Evolutionary conservation across 2,888 invertebrate genomes (phyloP).

Genomic region (Rhagophthalmus giganteus): DNA sequence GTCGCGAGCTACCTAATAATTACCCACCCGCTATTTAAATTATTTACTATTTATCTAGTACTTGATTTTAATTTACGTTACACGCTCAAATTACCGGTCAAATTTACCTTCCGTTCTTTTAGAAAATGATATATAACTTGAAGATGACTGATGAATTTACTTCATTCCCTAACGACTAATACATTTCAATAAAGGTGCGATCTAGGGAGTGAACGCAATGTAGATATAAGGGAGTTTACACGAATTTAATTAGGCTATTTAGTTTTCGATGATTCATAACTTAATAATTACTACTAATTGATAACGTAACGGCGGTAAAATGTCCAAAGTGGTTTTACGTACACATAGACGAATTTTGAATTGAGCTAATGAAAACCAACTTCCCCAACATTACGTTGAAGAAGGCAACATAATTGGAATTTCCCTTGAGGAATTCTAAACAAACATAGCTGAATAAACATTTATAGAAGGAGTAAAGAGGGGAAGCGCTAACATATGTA

Average conservation of each 20-base stretch:
- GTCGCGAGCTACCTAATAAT: too few species aligned
- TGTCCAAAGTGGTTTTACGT: too few species aligned
- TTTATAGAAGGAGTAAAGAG: constrained; percentile 23
- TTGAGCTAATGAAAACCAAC: neutral
- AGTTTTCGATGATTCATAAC: too few species aligned
- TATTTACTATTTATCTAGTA: too few species aligned
- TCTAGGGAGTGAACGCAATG: constrained; percentile 12
- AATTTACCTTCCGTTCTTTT: too few species aligned
- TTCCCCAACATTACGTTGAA: too few species aligned
- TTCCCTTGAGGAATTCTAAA: constrained; percentile 18
- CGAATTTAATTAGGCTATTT: constrained; percentile 4
- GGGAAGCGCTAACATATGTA: constrained; percentile 38
- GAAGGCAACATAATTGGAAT: constrained; percentile 14
- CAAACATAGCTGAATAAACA: constrained; percentile 30
- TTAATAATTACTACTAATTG: too few species aligned
- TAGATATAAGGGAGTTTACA: neutral
- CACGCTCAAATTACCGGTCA: too few species aligned
- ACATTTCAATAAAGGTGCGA: constrained; percentile 21
- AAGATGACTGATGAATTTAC: constrained; percentile 19
- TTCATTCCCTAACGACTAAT: constrained; percentile 19
- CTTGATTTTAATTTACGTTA: too few species aligned
- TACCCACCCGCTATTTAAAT: too few species aligned
- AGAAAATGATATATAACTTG: too few species aligned
- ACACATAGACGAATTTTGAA: neutral
- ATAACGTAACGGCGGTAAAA: too few species aligned